Conservation (phyloP, 2,888 invertebrate genomes). For the Rhagium mordax region DNA sequence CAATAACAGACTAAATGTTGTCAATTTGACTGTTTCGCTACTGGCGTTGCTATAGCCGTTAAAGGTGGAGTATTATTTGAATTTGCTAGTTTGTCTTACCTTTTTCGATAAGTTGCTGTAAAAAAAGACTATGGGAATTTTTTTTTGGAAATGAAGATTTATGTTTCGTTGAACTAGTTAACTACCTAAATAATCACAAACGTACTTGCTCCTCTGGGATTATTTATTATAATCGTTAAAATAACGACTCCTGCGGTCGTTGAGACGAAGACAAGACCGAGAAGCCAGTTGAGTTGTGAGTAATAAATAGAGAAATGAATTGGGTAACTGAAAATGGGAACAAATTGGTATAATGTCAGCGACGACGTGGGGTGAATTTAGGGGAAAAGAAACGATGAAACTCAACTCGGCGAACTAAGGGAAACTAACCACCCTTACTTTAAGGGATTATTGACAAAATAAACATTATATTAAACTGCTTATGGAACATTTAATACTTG, state of each 20-base stretch:
- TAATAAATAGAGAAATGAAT: constrained; percentile 61
- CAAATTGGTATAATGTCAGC: constrained; percentile 60
- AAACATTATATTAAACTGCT: constrained; percentile 60
- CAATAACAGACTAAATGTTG: no score
- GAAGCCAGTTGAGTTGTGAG: constrained; percentile 49
- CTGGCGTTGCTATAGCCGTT: no score
- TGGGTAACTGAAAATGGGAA: constrained; percentile 60
- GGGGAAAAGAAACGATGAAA: constrained; percentile 44
- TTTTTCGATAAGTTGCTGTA: no score
- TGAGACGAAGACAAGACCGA: constrained; percentile 48
- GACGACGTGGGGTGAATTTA: constrained; percentile 58
- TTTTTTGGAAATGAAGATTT: no score
- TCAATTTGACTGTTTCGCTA: no score
- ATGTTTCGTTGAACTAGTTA: neutral
- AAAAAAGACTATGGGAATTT: no score
- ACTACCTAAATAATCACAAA: neutral
- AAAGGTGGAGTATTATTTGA: no score
- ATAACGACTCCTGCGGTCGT: constrained; percentile 51
- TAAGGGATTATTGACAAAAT: constrained; percentile 56
- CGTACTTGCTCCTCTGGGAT: neutral
- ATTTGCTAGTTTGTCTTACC: no score
- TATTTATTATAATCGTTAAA: constrained; percentile 59
- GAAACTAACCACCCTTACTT: constrained; percentile 50
- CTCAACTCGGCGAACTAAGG: constrained; percentile 39
- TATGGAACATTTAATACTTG: constrained; percentile 51